Evolutionary conservation across 1,140 invertebrate species (phyloP).

Genomic region (Dreissena rostriformis): DNA sequence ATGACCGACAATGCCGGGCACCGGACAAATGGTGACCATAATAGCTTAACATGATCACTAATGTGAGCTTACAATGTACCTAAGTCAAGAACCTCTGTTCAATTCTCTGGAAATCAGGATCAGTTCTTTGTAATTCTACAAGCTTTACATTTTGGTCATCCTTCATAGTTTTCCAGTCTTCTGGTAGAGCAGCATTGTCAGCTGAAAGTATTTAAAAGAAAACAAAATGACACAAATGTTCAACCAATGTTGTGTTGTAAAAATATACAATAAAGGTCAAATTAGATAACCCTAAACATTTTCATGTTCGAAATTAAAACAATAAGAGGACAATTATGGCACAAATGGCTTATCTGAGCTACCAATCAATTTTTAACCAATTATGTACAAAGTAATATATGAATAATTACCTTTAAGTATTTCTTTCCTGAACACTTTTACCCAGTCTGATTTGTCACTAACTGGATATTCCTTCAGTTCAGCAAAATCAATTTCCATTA

Average conservation of each 20-base stretch:
- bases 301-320: not conserved
- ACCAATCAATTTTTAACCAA: not conserved
- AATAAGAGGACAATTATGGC: not conserved
- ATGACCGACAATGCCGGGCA: not conserved
- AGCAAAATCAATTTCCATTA: constrained; percentile 35
- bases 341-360: not conserved
- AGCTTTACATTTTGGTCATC: constrained; percentile 22
- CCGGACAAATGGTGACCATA: not conserved
- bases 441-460: not conserved
- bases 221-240: no score
- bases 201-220: constrained; percentile 6
- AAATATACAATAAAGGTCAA: not conserved
- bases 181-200: constrained; percentile 8
- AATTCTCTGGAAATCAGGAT: constrained; percentile 6
- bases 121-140: not conserved
- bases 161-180: constrained; percentile 35
- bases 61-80: not conserved
- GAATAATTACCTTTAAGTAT: constrained; percentile 23
- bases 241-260: not conserved
- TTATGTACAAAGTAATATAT: not conserved
- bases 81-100: constrained; percentile 18
- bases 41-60: not conserved
- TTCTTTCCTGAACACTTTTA: constrained; percentile 27
- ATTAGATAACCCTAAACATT: not conserved
- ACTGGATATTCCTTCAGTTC: constrained; percentile 11